A percentile compares a stretch with the other conserved stretches of the same genome.
These are phyloP conservation scores for Bovichtus diacanthus DNA, from an alignment of 2,797 vertebrate genomes.

Conservation along the genomic window DNA sequence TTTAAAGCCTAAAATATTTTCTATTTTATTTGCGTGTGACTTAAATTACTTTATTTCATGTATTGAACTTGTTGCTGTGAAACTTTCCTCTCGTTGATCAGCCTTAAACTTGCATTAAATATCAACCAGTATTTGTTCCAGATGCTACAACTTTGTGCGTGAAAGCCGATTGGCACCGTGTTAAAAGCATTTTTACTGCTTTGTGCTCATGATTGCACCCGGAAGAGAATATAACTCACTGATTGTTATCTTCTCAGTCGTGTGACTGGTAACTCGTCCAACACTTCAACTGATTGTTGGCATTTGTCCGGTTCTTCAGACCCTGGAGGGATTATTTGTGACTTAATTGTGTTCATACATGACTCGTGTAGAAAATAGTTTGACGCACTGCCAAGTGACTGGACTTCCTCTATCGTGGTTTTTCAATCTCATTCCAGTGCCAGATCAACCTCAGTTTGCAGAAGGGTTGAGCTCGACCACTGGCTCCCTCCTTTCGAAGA, in stretches of 20 bases:
- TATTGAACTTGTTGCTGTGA: not conserved
- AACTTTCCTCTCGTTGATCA: not conserved
- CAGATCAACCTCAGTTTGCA: slow-evolving; percentile 82
- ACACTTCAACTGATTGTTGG: not conserved
- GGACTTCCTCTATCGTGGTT: slow-evolving; percentile 75
- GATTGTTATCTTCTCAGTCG: too few species aligned
- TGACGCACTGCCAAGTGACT: slow-evolving; percentile 82
- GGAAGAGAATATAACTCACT: not conserved
- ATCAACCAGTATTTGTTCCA: not conserved
- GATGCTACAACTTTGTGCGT: too few species aligned
- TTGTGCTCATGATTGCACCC: not conserved
- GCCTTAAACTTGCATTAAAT: not conserved
- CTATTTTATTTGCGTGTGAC: not conserved
- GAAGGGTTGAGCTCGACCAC: slow-evolving; percentile 81
- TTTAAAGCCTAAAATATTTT: not conserved
- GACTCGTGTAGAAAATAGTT: not conserved
- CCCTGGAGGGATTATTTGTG: too few species aligned
- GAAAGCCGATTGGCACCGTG: not conserved
- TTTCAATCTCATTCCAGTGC: slow-evolving; percentile 84
- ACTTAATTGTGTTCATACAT: not conserved
- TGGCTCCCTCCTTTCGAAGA: slow-evolving; percentile 84
- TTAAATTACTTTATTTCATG: not conserved
- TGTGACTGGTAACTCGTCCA: not conserved
- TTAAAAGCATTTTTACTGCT: not conserved
- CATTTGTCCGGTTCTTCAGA: not conserved